Conservation (phyloP, 2,888 invertebrate species). For the Cryptosula pallasiana region DNA sequence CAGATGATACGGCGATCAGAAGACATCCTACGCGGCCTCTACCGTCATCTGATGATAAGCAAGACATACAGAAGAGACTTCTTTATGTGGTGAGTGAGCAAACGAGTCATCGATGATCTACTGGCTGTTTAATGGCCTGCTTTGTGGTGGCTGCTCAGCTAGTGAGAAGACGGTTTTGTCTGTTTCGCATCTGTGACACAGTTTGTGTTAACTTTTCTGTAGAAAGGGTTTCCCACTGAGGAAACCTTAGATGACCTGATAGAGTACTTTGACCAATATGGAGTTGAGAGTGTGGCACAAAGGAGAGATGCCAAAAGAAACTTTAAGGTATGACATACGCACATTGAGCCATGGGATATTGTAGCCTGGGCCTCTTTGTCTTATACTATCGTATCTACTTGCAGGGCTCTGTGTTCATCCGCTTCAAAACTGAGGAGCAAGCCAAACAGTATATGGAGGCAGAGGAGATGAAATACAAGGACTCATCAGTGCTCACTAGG, state of each 20-base stretch:
- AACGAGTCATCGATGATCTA: too few species aligned
- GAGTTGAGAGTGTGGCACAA: conserved; percentile 63
- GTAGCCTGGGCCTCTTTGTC: too few species aligned
- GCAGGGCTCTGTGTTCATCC: conserved; percentile 84
- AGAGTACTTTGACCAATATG: conserved; percentile 67
- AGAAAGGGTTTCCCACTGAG: conserved; percentile 64
- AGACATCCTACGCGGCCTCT: not conserved
- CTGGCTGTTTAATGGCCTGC: too few species aligned
- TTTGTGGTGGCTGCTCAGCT: too few species aligned
- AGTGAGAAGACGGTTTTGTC: too few species aligned
- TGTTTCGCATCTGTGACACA: too few species aligned
- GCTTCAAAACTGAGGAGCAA: conserved; percentile 74
- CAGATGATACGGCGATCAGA: not conserved
- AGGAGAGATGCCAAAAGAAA: conserved; percentile 44
- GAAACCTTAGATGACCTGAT: conserved; percentile 67
- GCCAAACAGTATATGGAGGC: conserved; percentile 72
- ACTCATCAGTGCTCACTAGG: conserved; percentile 37
- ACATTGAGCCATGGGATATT: too few species aligned
- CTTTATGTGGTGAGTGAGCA: conserved; percentile 15
- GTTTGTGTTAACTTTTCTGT: too few species aligned
- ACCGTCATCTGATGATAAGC: conserved; percentile 1
- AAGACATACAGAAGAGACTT: not conserved
- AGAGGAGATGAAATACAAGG: conserved; percentile 64
- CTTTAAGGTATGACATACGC: conserved; percentile 48
- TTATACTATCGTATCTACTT: not conserved